These are phyloP conservation scores for Kuschelorhynchus macadamiae DNA, from an alignment of 2,888 invertebrate species.

Conservation along the genomic window DNA sequence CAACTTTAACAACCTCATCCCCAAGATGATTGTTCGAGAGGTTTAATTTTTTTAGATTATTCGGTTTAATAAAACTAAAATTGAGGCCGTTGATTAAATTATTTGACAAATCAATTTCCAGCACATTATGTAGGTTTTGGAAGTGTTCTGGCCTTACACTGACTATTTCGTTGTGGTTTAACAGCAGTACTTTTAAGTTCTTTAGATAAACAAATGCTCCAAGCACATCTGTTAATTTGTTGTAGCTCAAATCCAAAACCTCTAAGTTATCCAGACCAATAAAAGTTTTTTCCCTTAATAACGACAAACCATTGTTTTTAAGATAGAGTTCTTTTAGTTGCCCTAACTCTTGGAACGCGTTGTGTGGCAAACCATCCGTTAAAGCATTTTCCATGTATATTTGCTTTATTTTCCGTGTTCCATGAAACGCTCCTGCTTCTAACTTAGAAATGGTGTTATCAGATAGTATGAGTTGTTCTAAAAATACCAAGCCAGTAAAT, in stretches of 20 bases:
- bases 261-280: constrained; percentile 11
- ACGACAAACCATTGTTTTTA: constrained; percentile 57
- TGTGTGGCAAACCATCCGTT: constrained; percentile 55
- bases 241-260: constrained; percentile 60
- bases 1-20: constrained; percentile 53
- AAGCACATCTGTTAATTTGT: constrained; percentile 59
- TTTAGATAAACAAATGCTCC: constrained; percentile 57
- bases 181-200: constrained; percentile 57
- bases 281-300: constrained; percentile 47
- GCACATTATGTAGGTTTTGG: constrained; percentile 56
- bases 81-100: constrained; percentile 52
- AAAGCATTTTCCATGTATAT: constrained; percentile 62
- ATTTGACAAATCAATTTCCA: constrained; percentile 57
- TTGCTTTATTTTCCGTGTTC: constrained; percentile 62
- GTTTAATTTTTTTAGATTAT: constrained; percentile 59
- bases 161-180: constrained; percentile 61
- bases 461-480: constrained; percentile 60
- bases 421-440: constrained; percentile 63
- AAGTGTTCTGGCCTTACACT: constrained; percentile 62
- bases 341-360: constrained; percentile 53
- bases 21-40: constrained; percentile 60
- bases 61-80: constrained; percentile 25
- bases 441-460: constrained; percentile 62
- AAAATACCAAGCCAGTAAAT: constrained; percentile 65
- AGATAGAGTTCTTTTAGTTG: constrained; percentile 61